Percentiles rank a stretch among this genome's conserved stretches.
Conservation (phyloP, 2,113 vertebrate genomes). For the Dolichotis patagonum region DNA sequence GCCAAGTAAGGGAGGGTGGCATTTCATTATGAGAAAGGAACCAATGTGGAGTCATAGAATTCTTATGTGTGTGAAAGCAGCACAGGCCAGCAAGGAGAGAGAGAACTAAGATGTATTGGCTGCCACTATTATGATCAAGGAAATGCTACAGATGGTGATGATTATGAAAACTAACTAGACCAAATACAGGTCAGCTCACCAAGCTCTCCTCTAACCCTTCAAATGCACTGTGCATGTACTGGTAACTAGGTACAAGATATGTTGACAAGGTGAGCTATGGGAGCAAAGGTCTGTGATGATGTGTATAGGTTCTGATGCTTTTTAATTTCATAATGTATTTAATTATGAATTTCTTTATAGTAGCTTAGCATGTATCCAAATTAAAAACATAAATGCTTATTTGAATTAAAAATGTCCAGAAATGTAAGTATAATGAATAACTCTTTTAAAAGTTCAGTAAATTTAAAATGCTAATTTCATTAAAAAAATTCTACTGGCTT, state of each 20-base stretch:
- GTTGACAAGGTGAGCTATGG: background rate
- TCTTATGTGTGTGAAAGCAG: background rate
- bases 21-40: background rate
- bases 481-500: background rate
- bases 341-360: background rate
- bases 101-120: background rate
- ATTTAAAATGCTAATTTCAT: constrained; percentile 8
- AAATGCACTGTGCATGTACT: background rate
- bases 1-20: background rate
- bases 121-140: background rate
- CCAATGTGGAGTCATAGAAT: background rate
- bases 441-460: constrained; percentile 13
- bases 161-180: background rate
- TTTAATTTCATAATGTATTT: background rate
- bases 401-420: constrained; percentile 51
- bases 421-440: background rate
- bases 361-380: constrained; percentile 20
- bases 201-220: background rate
- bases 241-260: no score
- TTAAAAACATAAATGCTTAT: constrained; percentile 13
- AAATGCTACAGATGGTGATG: background rate
- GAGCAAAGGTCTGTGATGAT: background rate
- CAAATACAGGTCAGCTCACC: background rate
- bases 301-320: background rate
- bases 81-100: background rate